Base-by-base conservation (phyloP, 2,113 vertebrate species). In the Osmerus eperlanus region DNA sequence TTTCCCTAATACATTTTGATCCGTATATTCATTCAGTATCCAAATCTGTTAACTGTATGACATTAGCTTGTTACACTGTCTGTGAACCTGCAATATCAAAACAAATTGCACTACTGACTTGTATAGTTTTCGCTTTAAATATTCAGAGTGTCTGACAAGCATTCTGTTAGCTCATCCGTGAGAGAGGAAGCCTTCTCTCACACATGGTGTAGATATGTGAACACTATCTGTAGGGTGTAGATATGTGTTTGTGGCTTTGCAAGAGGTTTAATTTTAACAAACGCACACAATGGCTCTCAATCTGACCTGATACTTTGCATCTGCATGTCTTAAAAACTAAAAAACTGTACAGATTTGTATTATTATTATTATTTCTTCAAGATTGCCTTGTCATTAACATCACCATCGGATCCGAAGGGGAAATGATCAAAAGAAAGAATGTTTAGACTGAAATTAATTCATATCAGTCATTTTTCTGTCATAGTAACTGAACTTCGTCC, bases 321-420 rank as follows among this genome's bases (percentile, higher is more conserved):
- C 81, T 88, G 88, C 85, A 89, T 91, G 89, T 90, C 86, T 89
- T 85, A 87, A 89, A 84, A 83, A 73, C 80, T 85, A 85, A 78
- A 76, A 47, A 72, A 83, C 75, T 73, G 65, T 86, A 81, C 60
- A 79, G 29, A 80, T 77, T 58, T 12, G 32, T 36, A 36, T 47
- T 12, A 7, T 11, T 12, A 47, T 12, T 18, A 52, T 58, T 71
- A 32, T 18, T 71, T 29, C 56, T 73, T 64, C 14, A 69, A 74
- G 58, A 71, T 75, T 79, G 81, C 85, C 86, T 88, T 88, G 84
- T 83, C 80, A 89, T 84, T 78, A 75, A 85, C 78, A 77, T 53
- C 76, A 72, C 25, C 36, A 29, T 61, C 61, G 66, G 79, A 79
- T 81, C 71, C 73, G 70, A 32, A 64, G n/a, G 61, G 72, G 53